A percentile compares a stretch with the other conserved stretches of the same genome.
Conservation (phyloP, 2,888 invertebrate genomes). For the Tipula helvola region DNA sequence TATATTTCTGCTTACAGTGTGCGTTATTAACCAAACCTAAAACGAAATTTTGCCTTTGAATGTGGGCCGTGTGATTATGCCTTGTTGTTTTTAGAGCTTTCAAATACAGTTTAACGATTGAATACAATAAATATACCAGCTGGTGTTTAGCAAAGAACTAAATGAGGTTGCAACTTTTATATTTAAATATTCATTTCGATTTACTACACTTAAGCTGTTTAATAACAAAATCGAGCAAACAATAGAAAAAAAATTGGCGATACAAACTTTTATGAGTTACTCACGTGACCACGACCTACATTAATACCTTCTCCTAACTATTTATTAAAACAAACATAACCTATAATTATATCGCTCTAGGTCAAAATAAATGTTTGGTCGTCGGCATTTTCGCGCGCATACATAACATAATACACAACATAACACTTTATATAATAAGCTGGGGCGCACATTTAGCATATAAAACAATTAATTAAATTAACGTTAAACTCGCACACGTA, state of each 20-base stretch:
- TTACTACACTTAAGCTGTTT: not conserved
- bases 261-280: not conserved
- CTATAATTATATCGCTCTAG: not conserved
- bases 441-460: not conserved
- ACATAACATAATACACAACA: not conserved
- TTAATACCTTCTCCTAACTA: not conserved
- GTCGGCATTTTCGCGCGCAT: not conserved
- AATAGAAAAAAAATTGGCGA: not conserved
- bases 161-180: too few relatives aligned
- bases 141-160: too few relatives aligned
- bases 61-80: too few relatives aligned
- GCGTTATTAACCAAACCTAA: too few relatives aligned
- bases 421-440: not conserved
- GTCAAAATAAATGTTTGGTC: not conserved
- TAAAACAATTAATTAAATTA: constrained; percentile 4
- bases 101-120: too few relatives aligned
- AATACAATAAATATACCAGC: too few relatives aligned
- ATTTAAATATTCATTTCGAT: too few relatives aligned
- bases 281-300: not conserved
- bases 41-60: too few relatives aligned
- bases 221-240: not conserved
- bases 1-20: too few relatives aligned
- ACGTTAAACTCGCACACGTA: not conserved
- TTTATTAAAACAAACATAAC: not conserved
- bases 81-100: too few relatives aligned